Evolutionary conservation across 2,888 invertebrate genomes (phyloP), one percentile per base, ranked within the genome.

Genomic region (Hypomecis atomaria): DNA sequence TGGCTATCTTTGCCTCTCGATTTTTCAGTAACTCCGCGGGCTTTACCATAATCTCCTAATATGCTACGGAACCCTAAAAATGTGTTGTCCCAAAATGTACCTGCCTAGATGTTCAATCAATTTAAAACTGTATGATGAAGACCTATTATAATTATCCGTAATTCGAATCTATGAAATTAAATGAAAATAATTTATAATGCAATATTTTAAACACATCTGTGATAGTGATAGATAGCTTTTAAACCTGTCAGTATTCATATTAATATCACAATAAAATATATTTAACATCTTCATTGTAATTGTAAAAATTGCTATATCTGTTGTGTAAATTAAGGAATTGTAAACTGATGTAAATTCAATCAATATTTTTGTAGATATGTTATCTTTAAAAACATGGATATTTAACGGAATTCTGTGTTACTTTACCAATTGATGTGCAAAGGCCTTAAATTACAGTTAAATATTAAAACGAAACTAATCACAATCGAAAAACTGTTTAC

Each of bases 171-270:
- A 33, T 4, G 9, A 33, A 47, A 5, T 23, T 36, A 45, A 36
- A 38, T 38, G n/a, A 56, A 58, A 36, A 58, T 52, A 45, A 65
- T n/a, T n/a, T 23, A 23, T 23, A 59, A 65, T 70, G 62, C 70
- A 71, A 75, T 72, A 59, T 70, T 42, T 76, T 74, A 61, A 75
- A 75, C 74, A 72, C 50, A 63, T 87, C 91, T 91, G 90, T 91
- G 91, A 91, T 90, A 91, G 89, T 81, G 84, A 85, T 85, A 84
- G 79, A 84, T 85, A 77, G 88, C 88, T 89, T 89, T 89, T 78
- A 82, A 79, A 89, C 83, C 69, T 78, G 80, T 80, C 88, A 89
- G 88, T 90, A 90, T 90, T 90, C 79, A 84, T 50, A 23, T 50
- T 50, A 50, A 86, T 79, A 78, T 80, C 82, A 83, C 80, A 78